Conservation (phyloP, 2,113 vertebrate genomes). For the Orcinus orca region DNA sequence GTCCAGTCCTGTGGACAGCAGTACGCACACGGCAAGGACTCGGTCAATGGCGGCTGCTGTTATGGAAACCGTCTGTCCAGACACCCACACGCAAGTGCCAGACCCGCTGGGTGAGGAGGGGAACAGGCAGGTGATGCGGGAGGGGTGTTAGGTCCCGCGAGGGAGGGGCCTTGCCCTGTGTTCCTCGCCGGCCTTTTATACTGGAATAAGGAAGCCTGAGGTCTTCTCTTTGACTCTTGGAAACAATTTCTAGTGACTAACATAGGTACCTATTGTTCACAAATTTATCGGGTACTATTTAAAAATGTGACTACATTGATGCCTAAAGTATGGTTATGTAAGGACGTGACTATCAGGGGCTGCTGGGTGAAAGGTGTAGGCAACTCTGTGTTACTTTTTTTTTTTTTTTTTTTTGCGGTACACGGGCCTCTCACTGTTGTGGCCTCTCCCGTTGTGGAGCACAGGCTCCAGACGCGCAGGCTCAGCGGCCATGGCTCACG, state of each 20-base stretch:
- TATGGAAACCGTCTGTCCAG: accelerated
- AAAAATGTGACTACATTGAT: neutral
- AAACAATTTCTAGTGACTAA: neutral
- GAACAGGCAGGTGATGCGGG: accelerated
- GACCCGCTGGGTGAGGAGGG: neutral
- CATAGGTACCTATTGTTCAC: neutral
- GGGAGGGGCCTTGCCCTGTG: neutral
- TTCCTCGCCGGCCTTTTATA: accelerated
- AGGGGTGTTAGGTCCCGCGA: accelerated
- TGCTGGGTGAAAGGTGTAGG: neutral
- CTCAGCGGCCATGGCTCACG: too few species aligned
- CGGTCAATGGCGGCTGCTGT: accelerated
- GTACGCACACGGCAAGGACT: neutral
- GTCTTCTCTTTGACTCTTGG: neutral
- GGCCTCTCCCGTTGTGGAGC: too few species aligned
- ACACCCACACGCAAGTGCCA: too few species aligned
- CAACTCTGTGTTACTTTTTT: neutral
- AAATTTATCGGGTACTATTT: neutral
- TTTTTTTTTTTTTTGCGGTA: too few species aligned
- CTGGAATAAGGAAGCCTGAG: neutral
- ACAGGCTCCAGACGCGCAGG: too few species aligned
- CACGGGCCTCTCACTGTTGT: too few species aligned
- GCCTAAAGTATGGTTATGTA: too few species aligned
- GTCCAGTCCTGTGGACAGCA: accelerated
- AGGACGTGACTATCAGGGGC: too few species aligned